A percentile compares a stretch with the other conserved stretches of the same genome.
Evolutionary conservation across 2,797 vertebrate species (phyloP).

Genomic region (Epinephelus awoara): DNA sequence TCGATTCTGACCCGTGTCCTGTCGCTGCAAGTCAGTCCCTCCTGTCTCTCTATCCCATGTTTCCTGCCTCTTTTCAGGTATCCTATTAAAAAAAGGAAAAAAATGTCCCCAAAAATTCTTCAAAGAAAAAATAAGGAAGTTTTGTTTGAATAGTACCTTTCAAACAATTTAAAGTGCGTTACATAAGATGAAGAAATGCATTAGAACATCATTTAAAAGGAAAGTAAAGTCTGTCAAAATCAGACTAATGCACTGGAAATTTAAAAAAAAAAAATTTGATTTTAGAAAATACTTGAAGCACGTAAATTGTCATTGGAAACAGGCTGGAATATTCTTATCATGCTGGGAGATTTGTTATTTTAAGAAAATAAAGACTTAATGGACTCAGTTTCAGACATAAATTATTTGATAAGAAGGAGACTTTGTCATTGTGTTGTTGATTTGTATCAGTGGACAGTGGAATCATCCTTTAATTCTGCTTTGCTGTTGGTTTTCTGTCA

Average conservation of each 20-base stretch:
- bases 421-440: no score
- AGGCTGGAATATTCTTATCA: no score
- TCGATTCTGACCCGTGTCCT: no score
- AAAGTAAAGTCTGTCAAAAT: background rate
- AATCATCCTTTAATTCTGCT: background rate
- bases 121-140: background rate
- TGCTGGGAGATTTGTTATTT: no score
- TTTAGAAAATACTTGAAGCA: background rate
- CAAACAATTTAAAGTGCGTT: background rate
- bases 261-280: background rate
- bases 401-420: no score
- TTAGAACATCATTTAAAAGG: background rate
- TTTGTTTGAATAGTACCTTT: background rate
- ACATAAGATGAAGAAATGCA: background rate
- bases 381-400: no score
- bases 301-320: background rate
- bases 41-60: no score
- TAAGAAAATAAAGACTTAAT: no score
- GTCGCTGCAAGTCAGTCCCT: no score
- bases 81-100: no score
- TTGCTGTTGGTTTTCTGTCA: background rate
- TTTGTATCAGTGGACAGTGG: background rate
- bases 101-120: background rate
- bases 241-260: background rate
- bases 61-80: no score